These are phyloP conservation scores for Phoeniculus purpureus DNA, from an alignment of 2,797 vertebrate species.

Conservation along the genomic window DNA sequence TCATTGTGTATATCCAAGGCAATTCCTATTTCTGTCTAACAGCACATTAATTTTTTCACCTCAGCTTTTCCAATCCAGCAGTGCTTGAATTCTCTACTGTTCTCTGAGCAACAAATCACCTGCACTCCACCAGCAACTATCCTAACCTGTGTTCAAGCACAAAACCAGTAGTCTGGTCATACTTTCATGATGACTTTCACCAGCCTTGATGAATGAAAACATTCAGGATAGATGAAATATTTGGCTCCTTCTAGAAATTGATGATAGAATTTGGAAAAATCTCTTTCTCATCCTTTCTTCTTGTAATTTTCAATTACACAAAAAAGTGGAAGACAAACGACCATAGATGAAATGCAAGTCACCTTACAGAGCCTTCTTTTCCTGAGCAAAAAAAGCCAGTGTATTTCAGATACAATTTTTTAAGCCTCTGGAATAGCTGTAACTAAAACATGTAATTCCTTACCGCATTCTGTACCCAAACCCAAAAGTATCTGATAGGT, in stretches of 20 bases:
- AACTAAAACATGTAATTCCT: neutral
- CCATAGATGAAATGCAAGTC: neutral
- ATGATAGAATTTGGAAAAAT: neutral
- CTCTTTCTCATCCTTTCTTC: neutral
- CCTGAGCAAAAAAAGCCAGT: neutral
- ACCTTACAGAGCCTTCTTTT: neutral
- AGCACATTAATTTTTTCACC: constrained; percentile 19
- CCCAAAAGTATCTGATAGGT: neutral
- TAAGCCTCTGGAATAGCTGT: neutral
- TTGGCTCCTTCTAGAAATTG: neutral
- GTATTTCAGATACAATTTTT: neutral
- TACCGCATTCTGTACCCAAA: neutral
- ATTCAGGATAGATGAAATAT: neutral
- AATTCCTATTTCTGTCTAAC: constrained; percentile 21
- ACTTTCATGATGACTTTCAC: neutral
- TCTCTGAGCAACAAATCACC: neutral
- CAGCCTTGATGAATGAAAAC: neutral
- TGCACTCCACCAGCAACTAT: neutral
- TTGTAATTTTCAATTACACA: neutral
- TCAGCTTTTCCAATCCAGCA: neutral
- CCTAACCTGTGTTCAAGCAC: neutral
- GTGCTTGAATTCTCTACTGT: neutral
- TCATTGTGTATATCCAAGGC: neutral
- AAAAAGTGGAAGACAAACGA: neutral
- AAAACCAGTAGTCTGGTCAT: neutral